Base-by-base conservation (phyloP, 2,888 invertebrate genomes). In the Monoplex corrugatus region DNA sequence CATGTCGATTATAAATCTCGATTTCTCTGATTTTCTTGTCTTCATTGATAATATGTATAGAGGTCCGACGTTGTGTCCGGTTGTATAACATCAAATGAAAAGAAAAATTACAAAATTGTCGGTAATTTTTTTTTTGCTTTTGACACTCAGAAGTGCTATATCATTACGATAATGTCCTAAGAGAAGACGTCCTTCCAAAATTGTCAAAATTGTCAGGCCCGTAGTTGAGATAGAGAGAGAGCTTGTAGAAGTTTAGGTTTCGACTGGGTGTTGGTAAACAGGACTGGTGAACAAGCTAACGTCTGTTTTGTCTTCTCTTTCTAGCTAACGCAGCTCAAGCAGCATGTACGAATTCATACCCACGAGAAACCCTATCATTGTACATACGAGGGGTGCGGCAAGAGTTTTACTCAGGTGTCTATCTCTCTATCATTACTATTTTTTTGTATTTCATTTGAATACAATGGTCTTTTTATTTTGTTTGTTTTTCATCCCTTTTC, bases 321-420 rank as follows among this genome's bases (percentile, higher is more conserved):
- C 83, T 88, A 88, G 88, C 88, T 88, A 44, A 88, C 99, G 95
- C 99, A 99, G 97, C 97, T 99, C 93, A 99, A 99, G 97, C 98
- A 98, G 96, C 99, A 99, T 97, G 99, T 99, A 94, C 98, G 99
- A 92, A 99, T 99, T 97, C 99, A 99, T 97, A 99, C 99, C 95
- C 99, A 99, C 92, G 99, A 99, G 97, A 99, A 99, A 96, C 99
- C 99, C 63, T 99, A 98, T 97, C 99, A 99, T 97, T 99, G 99
- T 97, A 99, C 88, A 45, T 82, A 88, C 83, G 83, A 88, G 43
- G 88, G 83, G 35, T 88, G 88, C 83, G 88, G 88, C 83, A 88
- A 88, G 72, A 44, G 63, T 35, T 88, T 88, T 68, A 88, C 88
- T 35, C 88, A 88, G 88, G 88, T 88, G 32, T 88, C 88, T 83